phyloP scores from a whole-genome alignment of 2,113 vertebrate genomes.

The Sprattus sprattus region DNA sequence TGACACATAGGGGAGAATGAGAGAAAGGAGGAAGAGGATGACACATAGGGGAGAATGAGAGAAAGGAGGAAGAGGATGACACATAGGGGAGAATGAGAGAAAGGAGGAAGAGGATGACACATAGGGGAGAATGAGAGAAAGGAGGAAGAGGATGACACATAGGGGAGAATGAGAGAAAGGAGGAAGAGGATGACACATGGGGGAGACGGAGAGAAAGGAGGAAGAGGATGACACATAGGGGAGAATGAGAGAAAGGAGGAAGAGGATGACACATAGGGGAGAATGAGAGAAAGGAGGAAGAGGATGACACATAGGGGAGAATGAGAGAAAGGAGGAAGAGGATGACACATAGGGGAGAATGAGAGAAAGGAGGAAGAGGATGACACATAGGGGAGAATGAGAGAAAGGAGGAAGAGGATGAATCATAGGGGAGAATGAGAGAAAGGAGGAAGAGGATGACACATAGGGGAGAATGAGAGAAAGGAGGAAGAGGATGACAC shows the following conservation, averaged over 20 bases:
- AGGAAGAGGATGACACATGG: constrained; percentile 26
- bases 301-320: background rate
- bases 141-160: background rate
- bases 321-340: background rate
- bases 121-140: constrained; percentile 1
- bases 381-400: background rate
- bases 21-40: background rate
- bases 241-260: background rate
- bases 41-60: background rate
- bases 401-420: constrained; percentile 8
- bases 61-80: background rate
- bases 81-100: background rate
- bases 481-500: background rate
- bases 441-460: constrained; percentile 11
- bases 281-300: background rate
- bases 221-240: constrained; percentile 23
- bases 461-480: constrained; percentile 17
- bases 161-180: background rate
- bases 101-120: constrained; percentile 7
- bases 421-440: constrained; percentile 23
- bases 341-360: constrained; percentile 19
- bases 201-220: constrained; percentile 6
- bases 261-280: background rate
- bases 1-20: constrained; percentile 19
- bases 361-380: background rate